These are phyloP conservation scores for Gibbula magus DNA, from an alignment of 2,888 invertebrate genomes.

Conservation along the genomic window DNA sequence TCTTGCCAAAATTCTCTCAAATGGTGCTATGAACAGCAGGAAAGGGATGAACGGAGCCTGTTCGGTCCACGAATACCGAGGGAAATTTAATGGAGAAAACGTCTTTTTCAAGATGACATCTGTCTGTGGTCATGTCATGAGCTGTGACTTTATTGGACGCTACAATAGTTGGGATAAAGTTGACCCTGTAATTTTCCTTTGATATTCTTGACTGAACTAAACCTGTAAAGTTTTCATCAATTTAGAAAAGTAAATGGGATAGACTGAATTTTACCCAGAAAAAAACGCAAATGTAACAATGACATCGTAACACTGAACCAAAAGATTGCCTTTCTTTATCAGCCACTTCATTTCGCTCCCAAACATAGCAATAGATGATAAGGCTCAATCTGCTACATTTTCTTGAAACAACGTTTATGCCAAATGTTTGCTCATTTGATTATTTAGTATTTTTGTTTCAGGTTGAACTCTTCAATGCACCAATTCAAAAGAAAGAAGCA, in stretches of 20 bases:
- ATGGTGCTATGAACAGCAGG: constrained; percentile 84
- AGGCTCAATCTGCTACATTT: neutral
- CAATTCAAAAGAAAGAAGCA: constrained; percentile 97
- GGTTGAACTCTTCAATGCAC: constrained; percentile 92
- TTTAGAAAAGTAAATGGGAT: neutral
- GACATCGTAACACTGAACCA: no score
- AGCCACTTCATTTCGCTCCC: no score
- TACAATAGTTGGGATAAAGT: constrained; percentile 99
- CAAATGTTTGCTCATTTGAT: no score
- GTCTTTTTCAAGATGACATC: constrained; percentile 90
- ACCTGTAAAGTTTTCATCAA: neutral
- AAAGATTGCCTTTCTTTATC: no score
- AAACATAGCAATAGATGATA: no score
- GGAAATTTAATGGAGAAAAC: constrained; percentile 70
- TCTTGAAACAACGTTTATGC: no score
- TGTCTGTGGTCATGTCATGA: constrained; percentile 99
- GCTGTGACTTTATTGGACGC: constrained; percentile 90
- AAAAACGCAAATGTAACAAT: no score
- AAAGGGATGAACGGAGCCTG: constrained; percentile 95
- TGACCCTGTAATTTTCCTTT: constrained; percentile 84
- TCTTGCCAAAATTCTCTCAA: constrained; percentile 93
- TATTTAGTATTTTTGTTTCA: constrained; percentile 59
- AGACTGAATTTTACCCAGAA: neutral
- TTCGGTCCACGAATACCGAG: constrained; percentile 93
- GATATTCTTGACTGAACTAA: neutral